These are phyloP conservation scores for Drosophila antonietae DNA, from an alignment of 2,888 invertebrate species.

Conservation along the genomic window DNA sequence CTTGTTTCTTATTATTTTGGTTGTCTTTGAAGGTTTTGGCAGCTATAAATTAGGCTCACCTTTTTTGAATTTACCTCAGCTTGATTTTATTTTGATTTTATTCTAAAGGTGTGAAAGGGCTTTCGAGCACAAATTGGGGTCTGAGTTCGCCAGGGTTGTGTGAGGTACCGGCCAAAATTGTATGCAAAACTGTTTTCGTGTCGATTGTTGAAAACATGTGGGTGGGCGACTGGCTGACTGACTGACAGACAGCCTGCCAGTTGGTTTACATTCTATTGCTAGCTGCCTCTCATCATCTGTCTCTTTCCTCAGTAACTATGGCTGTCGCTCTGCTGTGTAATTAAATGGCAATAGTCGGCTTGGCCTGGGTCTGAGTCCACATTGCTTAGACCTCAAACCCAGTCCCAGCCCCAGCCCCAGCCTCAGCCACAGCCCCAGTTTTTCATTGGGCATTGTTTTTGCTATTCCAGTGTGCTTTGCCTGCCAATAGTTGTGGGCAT, in stretches of 20 bases:
- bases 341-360: conserved; percentile 48
- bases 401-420: conserved; percentile 19
- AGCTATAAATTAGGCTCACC: conserved; percentile 72
- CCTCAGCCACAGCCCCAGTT: conserved; percentile 36
- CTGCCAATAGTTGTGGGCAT: conserved; percentile 73
- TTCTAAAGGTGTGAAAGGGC: conserved; percentile 52
- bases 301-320: conserved; percentile 21
- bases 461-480: conserved; percentile 23
- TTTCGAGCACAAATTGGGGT: conserved; percentile 46
- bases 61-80: conserved; percentile 28
- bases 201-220: conserved; percentile 56
- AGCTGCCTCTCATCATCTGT: neutral
- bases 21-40: conserved; percentile 51
- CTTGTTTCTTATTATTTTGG: conserved; percentile 4
- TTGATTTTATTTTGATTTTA: conserved; percentile 13
- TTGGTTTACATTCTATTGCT: conserved; percentile 46
- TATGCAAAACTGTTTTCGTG: conserved; percentile 69
- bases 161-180: conserved; percentile 31
- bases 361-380: conserved; percentile 12
- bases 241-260: conserved; percentile 24
- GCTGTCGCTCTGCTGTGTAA: conserved; percentile 45
- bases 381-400: conserved; percentile 17
- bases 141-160: conserved; percentile 31
- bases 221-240: conserved; percentile 45
- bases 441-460: conserved; percentile 44